Conservation (phyloP, 2,888 invertebrate species). For the Melinaea menophilus region DNA sequence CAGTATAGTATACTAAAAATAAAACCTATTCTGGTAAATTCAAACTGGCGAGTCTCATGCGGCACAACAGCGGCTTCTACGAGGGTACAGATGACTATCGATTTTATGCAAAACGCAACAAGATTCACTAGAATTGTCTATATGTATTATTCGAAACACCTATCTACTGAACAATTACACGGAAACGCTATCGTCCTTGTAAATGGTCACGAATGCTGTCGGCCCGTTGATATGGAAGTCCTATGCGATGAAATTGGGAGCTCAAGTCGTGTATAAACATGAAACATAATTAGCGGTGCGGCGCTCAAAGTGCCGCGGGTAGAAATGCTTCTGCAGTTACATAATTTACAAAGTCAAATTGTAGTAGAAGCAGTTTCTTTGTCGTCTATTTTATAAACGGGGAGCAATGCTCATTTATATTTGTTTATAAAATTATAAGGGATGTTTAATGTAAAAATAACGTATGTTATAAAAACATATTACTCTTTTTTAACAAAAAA, state of each 20-base stretch:
- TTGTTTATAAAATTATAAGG: not conserved
- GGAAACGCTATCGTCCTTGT: constrained; percentile 51
- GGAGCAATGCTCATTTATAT: not conserved
- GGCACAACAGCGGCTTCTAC: constrained; percentile 47
- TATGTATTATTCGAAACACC: constrained; percentile 55
- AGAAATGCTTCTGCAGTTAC: constrained; percentile 39
- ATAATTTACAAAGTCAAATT: constrained; percentile 57
- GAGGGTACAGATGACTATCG: constrained; percentile 72
- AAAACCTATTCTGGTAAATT: constrained; percentile 60
- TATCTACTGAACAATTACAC: constrained; percentile 68
- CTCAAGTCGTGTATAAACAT: constrained; percentile 53
- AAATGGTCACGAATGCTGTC: constrained; percentile 51
- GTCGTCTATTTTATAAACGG: constrained; percentile 6
- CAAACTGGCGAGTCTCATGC: constrained; percentile 58
- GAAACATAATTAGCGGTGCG: constrained; percentile 59
- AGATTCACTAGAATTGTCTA: constrained; percentile 71
- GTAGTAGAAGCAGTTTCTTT: constrained; percentile 9
- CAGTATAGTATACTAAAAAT: constrained; percentile 56
- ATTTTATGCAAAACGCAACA: constrained; percentile 78
- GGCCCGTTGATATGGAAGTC: constrained; percentile 46
- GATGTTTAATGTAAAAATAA: too few relatives aligned
- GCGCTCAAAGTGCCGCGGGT: constrained; percentile 39
- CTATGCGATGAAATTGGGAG: constrained; percentile 49
- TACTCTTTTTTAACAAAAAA: not conserved
- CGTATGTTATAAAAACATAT: not conserved